phyloP scores from a whole-genome alignment of 2,888 invertebrate genomes.

The Sinhomidia bicolor region DNA sequence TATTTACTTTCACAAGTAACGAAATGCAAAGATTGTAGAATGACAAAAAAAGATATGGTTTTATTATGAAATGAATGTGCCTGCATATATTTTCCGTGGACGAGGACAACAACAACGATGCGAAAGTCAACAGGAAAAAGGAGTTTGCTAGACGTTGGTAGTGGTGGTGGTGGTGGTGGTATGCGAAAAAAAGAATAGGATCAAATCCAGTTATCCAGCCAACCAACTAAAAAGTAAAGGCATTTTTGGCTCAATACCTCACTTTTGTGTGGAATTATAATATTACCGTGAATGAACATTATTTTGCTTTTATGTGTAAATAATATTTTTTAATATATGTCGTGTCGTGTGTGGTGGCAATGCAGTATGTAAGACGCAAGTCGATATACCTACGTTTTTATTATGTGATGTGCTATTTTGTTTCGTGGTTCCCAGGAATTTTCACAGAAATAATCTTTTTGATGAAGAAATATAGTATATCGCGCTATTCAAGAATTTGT shows the following conservation, averaged over 20 bases:
- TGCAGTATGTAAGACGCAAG: conserved; percentile 17
- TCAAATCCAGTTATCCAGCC: conserved; percentile 40
- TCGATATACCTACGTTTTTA: too few species aligned
- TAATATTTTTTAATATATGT: conserved; percentile 9
- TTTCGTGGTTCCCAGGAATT: conserved; percentile 12
- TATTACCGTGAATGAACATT: conserved; percentile 22
- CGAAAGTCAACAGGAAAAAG: not conserved
- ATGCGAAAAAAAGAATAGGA: conserved; percentile 26
- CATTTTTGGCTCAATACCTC: conserved; percentile 63
- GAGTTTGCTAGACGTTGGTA: not conserved
- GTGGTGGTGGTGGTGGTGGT: conserved; percentile 12
- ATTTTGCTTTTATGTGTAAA: conserved; percentile 5
- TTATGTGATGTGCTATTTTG: not conserved
- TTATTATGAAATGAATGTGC: conserved; percentile 11
- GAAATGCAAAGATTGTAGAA: not conserved
- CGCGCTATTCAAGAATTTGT: not conserved
- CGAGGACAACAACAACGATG: too few species aligned
- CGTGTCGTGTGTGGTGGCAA: too few species aligned
- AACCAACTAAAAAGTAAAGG: conserved; percentile 51
- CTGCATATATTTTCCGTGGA: not conserved
- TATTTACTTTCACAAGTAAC: not conserved
- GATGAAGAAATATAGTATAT: conserved; percentile 12
- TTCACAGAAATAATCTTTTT: conserved; percentile 9
- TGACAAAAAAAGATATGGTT: conserved; percentile 1
- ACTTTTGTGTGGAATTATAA: not conserved